Evolutionary conservation across 2,113 vertebrate species (phyloP), one percentile per base, ranked within the genome.

Genomic region (Elachura formosa): DNA sequence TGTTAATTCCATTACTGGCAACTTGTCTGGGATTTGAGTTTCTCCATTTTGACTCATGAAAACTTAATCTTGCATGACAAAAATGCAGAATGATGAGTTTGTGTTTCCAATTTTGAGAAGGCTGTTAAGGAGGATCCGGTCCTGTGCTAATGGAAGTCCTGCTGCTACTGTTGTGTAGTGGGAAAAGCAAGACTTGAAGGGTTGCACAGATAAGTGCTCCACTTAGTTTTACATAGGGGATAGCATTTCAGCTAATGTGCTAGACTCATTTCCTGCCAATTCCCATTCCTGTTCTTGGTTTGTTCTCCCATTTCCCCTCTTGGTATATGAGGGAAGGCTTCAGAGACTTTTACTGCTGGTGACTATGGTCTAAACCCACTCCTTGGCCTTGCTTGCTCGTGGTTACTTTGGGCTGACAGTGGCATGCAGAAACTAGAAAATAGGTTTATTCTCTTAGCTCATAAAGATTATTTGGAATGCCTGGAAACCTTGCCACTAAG

Each of bases 101-200:
- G 45, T 41, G 38, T 67, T 86, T 83, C 89, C 84, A 77, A 23
- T 92, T 66, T 78, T 55, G 51, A 77, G 79, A 84, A 81, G 58
- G 43, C 33, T 62, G 51, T 31, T 52, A 29, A 93, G 34, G 46
- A 83, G 19, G 40, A 86, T 84, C 41, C 48, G 59, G 71, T 74
- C 56, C 75, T 96, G 61, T 91, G 79, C 40, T 95, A 93, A 95
- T 95, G 90, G 92, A 83, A 77, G 48, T 74, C 90, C 68, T 90
- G 93, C 82, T 90, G 82, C 61, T 82, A 33, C 61, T 48, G 28
- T 31, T 59, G 20, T 20, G 25, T 43, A n/a, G 29, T 29, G 59
- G 71, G 51, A 90, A 90, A 92, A 69, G 38, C 31, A 71, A 74
- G 21, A 36, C 36, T 67, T 29, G 40, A 69, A 75, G 59, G 23